phyloP scores from a whole-genome alignment of 2,113 vertebrate species.

The Oncorhynchus tshawytscha region DNA sequence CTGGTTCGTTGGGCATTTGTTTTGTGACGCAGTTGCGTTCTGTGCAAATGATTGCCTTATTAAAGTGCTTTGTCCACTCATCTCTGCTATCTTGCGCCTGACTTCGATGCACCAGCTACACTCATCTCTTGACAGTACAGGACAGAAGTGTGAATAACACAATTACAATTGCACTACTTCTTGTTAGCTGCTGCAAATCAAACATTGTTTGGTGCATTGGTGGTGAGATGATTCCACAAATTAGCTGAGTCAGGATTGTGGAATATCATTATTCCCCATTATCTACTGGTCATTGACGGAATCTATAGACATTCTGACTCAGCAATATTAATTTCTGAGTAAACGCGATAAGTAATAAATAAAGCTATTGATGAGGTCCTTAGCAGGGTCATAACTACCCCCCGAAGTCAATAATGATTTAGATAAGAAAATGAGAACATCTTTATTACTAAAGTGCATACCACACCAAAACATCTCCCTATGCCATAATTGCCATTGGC shows the following conservation, averaged over 20 bases:
- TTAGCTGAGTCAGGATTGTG: conserved; percentile 35
- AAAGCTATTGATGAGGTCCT: conserved; percentile 78
- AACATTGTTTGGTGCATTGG: not conserved
- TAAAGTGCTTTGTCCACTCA: too few relatives aligned
- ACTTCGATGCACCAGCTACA: too few relatives aligned
- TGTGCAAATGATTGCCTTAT: too few relatives aligned
- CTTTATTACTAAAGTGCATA: conserved; percentile 76
- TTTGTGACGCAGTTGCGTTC: too few relatives aligned
- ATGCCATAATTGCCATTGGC: conserved; percentile 73
- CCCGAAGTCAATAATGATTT: conserved; percentile 78
- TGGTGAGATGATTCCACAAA: conserved; percentile 44
- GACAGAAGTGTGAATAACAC: not conserved
- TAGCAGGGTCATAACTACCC: conserved; percentile 75
- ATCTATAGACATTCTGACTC: conserved; percentile 71
- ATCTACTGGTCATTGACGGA: conserved; percentile 57
- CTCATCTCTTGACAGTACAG: not conserved
- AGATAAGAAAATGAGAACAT: conserved; percentile 66
- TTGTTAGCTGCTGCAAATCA: too few relatives aligned
- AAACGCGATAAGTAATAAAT: conserved; percentile 75
- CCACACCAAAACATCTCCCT: conserved; percentile 71
- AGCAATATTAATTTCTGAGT: conserved; percentile 67
- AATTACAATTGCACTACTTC: not conserved
- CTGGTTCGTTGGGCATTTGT: too few relatives aligned
- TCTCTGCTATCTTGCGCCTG: too few relatives aligned
- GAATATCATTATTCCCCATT: conserved; percentile 61